phyloP scores from a whole-genome alignment of 2,113 vertebrate species.

The Acrocephalus kingi region DNA sequence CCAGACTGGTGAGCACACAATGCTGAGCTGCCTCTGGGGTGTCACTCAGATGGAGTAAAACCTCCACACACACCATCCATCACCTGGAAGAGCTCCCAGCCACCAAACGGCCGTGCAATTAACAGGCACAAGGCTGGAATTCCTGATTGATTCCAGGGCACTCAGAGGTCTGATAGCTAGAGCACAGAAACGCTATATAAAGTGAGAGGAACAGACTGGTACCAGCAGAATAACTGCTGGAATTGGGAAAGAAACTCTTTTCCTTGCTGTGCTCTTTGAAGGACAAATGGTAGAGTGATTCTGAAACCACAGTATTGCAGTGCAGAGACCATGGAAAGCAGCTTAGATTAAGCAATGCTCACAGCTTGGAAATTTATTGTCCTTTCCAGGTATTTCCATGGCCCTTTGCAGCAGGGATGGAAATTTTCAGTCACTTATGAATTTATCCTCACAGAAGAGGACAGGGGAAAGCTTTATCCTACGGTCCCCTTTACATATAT shows the following conservation, averaged over 20 bases:
- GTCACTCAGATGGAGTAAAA: not conserved
- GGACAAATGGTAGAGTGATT: slow-evolving; percentile 51
- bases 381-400: slow-evolving; percentile 43
- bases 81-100: slow-evolving; percentile 24
- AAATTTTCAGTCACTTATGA: slow-evolving; percentile 19
- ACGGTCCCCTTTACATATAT: not conserved
- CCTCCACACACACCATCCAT: not conserved
- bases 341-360: slow-evolving; percentile 27
- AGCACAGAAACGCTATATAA: not conserved
- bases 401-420: not conserved
- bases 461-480: not conserved
- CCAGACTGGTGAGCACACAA: rapidly evolving
- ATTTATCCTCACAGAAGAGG: not conserved
- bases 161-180: not conserved
- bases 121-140: not conserved
- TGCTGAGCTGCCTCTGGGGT: rapidly evolving
- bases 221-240: not conserved
- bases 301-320: not conserved
- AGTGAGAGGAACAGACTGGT: not conserved
- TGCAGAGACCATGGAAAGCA: slow-evolving; percentile 42
- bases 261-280: slow-evolving; percentile 43
- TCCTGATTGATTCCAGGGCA: slow-evolving; percentile 27
- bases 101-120: not conserved
- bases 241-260: not conserved
- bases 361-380: slow-evolving; percentile 40